Evolutionary conservation across 2,888 invertebrate genomes (phyloP).

Genomic region (Hofmannophila pseudospretella): DNA sequence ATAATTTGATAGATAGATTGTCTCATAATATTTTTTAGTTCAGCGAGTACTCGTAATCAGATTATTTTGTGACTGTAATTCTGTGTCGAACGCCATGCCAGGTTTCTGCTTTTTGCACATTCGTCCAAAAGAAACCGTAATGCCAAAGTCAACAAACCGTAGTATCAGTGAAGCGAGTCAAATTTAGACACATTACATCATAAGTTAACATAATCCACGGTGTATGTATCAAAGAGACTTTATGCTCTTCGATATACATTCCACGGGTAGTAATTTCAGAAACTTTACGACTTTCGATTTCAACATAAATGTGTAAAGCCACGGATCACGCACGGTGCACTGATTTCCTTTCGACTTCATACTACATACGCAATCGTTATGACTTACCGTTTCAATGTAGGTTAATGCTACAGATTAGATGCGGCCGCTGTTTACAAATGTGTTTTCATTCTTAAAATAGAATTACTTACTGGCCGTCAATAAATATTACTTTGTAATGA

Average conservation of each 20-base stretch:
- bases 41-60: too few species aligned
- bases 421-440: neutral
- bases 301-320: slow-evolving; percentile 55
- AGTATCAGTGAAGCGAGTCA: slow-evolving; percentile 28
- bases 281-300: slow-evolving; percentile 54
- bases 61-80: too few species aligned
- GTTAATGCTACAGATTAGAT: slow-evolving; percentile 44
- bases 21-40: too few species aligned
- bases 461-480: slow-evolving; percentile 17
- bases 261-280: slow-evolving; percentile 30
- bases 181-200: slow-evolving; percentile 27
- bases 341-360: slow-evolving; percentile 50
- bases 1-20: too few species aligned
- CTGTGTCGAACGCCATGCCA: slow-evolving; percentile 12
- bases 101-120: slow-evolving; percentile 29
- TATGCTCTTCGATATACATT: slow-evolving; percentile 32
- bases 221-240: slow-evolving; percentile 23
- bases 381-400: slow-evolving; percentile 57
- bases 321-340: slow-evolving; percentile 45
- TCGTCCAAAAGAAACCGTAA: slow-evolving; percentile 16
- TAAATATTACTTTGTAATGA: slow-evolving; percentile 19
- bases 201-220: slow-evolving; percentile 7
- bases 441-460: slow-evolving; percentile 17
- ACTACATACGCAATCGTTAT: slow-evolving; percentile 56
- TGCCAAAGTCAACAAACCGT: slow-evolving; percentile 17